Base-by-base conservation (phyloP, 2,113 vertebrate genomes). In the Phalacrocorax aristotelis region DNA sequence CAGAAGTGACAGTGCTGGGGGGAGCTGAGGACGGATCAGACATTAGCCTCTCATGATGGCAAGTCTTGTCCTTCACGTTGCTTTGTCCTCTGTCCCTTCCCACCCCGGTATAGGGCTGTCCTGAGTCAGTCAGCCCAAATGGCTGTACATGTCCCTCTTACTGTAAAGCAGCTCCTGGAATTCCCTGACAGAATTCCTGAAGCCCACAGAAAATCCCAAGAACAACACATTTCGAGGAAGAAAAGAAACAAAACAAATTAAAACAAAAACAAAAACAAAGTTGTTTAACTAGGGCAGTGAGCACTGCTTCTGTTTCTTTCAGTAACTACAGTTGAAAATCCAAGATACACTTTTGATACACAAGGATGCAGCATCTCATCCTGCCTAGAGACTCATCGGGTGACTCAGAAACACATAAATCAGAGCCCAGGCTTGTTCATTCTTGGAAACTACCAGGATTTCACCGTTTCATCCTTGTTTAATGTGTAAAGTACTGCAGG, bases 41-140 rank as follows among this genome's bases (percentile, higher is more conserved):
- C 11, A 8, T 4, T 21, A 69, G 23, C 3, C 5, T 42, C 52
- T 21, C 12, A 3, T 2, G 48, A 38, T 1, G 15, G 17, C 0
- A 0, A 74, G 30, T 29, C 30, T 44, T 57, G 23, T 44, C 27
- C 23, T 51, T 22, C 16, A 18, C 19, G 19, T 26, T 60, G 15
- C n/a, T 83, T 77, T 17, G 22, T 46, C 34, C 42, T 52, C 42
- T 52, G 26, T 16, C 51, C 8, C 29, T 20, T 69, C 75, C 64
- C 36, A 27, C 30, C 30, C 27, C 34, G 10, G 22, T 10, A 13
- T 14, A 6, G 8, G 9, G 21, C 4, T 46, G 13, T 38, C 29
- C 55, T 29, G 15, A 29, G 18, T 2, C 38, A 40, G 3, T 6
- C 26, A 75, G n/a, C 5, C 8, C 48, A 49, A 48, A 71, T 26